Evolutionary conservation across 2,797 vertebrate species (phyloP).

Genomic region (Ceryle rudis): DNA sequence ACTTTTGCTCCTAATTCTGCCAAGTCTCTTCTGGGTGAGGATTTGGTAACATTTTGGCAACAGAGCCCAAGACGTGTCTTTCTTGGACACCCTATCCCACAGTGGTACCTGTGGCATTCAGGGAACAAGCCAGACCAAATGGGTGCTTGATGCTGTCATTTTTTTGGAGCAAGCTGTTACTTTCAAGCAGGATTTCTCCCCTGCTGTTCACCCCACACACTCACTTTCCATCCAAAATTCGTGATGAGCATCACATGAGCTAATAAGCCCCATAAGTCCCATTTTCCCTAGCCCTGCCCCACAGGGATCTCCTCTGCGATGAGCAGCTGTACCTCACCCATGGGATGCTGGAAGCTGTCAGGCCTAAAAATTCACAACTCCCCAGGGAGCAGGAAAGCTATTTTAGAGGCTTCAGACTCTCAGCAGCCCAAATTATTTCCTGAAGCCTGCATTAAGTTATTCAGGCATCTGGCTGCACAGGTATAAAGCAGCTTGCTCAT

Average conservation of each 20-base stretch:
- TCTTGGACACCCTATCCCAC: rapidly evolving
- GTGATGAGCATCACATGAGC: rapidly evolving
- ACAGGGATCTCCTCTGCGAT: rapidly evolving
- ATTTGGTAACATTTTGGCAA: not conserved
- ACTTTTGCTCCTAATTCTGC: not conserved
- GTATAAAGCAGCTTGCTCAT: not conserved
- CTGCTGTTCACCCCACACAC: not conserved
- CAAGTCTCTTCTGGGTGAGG: not conserved
- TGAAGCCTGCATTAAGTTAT: not conserved
- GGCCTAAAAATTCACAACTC: not conserved
- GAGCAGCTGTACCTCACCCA: not conserved
- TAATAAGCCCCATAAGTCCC: not conserved
- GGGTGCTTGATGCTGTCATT: not conserved
- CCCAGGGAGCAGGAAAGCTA: not conserved
- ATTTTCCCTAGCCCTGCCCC: not conserved
- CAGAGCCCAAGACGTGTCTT: rapidly evolving
- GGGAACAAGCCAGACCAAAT: not conserved
- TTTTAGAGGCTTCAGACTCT: slow-evolving; percentile 4
- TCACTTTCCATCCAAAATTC: not conserved
- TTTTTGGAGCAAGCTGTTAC: not conserved
- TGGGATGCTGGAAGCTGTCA: not conserved
- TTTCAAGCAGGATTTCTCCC: not conserved
- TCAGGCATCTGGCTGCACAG: not conserved
- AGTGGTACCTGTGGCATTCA: not conserved
- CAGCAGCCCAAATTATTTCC: slow-evolving; percentile 16